Evolutionary conservation across 2,888 invertebrate genomes (phyloP).

Genomic region (Athalia circularis): DNA sequence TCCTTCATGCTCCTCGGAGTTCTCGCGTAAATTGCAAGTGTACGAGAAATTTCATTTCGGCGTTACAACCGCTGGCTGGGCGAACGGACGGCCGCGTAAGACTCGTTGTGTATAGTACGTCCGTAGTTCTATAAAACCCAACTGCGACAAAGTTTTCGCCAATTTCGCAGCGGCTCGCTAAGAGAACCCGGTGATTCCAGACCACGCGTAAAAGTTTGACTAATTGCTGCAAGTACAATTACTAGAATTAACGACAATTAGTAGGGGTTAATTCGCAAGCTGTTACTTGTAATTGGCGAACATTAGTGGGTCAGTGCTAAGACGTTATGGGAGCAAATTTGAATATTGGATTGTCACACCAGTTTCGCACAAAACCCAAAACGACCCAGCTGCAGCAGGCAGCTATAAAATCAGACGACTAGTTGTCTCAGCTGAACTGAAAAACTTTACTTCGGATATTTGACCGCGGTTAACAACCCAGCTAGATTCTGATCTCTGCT

Average conservation of each 20-base stretch:
- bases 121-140: slow-evolving; percentile 39
- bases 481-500: too few species aligned
- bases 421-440: too few species aligned
- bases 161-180: slow-evolving; percentile 52
- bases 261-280: slow-evolving; percentile 67
- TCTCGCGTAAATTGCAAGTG: slow-evolving; percentile 13
- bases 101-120: slow-evolving; percentile 13
- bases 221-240: slow-evolving; percentile 67
- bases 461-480: too few species aligned
- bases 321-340: slow-evolving; percentile 50
- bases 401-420: background rate
- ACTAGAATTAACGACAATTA: slow-evolving; percentile 69
- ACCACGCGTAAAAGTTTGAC: slow-evolving; percentile 66
- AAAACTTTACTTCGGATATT: too few species aligned
- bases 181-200: slow-evolving; percentile 46
- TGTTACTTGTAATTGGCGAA: slow-evolving; percentile 65
- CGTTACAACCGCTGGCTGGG: slow-evolving; percentile 18
- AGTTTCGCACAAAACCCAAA: slow-evolving; percentile 14
- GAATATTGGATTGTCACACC: slow-evolving; percentile 42
- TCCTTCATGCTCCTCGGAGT: slow-evolving; percentile 1
- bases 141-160: slow-evolving; percentile 59
- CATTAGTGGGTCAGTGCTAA: slow-evolving; percentile 67
- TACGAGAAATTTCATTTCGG: slow-evolving; percentile 40
- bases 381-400: background rate
- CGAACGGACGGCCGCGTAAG: background rate